These are phyloP conservation scores for Bothrops alternatus DNA, from an alignment of 2,797 vertebrate genomes.

Conservation along the genomic window DNA sequence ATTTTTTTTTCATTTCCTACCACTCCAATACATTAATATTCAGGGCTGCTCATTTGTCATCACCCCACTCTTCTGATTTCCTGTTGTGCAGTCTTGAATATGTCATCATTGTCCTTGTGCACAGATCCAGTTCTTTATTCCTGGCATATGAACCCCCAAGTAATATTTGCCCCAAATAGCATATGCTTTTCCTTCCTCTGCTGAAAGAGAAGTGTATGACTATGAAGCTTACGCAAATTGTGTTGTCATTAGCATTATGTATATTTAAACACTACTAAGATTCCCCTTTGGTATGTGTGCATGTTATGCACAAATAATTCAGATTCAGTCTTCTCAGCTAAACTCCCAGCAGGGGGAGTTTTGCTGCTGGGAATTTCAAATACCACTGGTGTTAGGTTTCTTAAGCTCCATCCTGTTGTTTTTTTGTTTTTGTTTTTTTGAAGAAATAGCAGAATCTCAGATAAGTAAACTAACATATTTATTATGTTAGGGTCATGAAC, in stretches of 20 bases:
- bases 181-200: not conserved
- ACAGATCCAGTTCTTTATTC: not conserved
- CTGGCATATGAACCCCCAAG: not conserved
- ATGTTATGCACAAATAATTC: not conserved
- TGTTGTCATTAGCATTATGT: not conserved
- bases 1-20: not conserved
- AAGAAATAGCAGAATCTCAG: conserved; percentile 5
- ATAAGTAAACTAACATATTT: conserved; percentile 10
- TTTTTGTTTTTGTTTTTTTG: not conserved
- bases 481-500: not conserved
- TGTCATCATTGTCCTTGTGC: not conserved
- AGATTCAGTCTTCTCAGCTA: not conserved
- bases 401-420: conserved; percentile 10
- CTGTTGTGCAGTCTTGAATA: not conserved
- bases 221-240: not conserved
- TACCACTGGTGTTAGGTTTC: conserved; percentile 5
- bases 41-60: not conserved
- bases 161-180: not conserved
- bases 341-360: conserved; percentile 3
- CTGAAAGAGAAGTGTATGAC: not conserved
- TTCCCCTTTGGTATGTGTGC: not conserved
- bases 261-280: not conserved
- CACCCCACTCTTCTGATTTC: not conserved
- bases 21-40: not conserved
- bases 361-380: conserved; percentile 13